A percentile compares a stretch with the other conserved stretches of the same genome.
Conservation (phyloP, 2,113 vertebrate species). For the Nipponia nippon region DNA sequence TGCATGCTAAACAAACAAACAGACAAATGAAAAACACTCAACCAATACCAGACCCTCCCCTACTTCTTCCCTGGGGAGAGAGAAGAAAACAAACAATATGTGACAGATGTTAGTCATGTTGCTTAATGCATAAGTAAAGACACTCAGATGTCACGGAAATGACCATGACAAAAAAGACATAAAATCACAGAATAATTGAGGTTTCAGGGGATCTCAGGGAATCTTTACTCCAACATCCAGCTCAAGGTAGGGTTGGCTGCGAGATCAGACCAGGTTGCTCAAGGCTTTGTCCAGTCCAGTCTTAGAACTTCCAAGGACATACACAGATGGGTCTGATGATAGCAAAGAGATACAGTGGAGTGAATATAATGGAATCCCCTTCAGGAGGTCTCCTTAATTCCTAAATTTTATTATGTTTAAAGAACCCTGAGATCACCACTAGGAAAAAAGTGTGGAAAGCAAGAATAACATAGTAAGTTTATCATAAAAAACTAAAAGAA, state of each 20-base stretch:
- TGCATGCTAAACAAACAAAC: neutral
- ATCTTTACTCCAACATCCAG: neutral
- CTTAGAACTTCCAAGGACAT: neutral
- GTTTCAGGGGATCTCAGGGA: neutral
- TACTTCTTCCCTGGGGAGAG: neutral
- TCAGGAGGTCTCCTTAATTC: neutral
- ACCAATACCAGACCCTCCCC: neutral
- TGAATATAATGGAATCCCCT: neutral
- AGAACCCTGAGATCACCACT: neutral
- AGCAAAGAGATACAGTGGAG: neutral
- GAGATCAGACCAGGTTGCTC: neutral
- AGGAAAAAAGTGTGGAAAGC: neutral
- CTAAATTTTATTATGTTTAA: neutral
- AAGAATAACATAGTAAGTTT: neutral
- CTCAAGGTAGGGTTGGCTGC: neutral
- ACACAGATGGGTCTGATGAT: neutral
- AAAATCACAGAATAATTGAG: neutral
- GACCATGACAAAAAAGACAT: neutral
- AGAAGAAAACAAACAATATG: neutral
- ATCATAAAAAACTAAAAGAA: neutral
- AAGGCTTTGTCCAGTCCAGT: neutral
- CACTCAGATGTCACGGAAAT: neutral
- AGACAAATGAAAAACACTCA: slow-evolving; percentile 6
- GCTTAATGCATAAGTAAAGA: neutral
- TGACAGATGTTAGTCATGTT: neutral